Evolutionary conservation across 2,113 vertebrate species (phyloP).

Genomic region (Casuarius casuarius): DNA sequence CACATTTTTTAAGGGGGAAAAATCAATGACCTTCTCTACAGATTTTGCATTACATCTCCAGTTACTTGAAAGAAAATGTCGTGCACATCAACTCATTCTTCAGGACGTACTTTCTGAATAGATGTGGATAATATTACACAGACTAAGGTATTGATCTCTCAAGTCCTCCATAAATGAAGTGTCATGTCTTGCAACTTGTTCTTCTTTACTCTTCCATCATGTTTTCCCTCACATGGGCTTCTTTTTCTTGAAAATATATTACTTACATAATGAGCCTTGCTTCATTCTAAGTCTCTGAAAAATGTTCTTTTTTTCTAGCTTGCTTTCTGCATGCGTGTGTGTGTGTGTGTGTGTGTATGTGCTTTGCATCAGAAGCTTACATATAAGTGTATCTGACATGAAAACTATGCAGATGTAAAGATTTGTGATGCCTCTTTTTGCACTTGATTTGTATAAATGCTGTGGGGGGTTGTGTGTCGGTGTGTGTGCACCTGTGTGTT

Average conservation of each 20-base stretch:
- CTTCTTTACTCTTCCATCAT: background rate
- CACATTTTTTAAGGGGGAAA: background rate
- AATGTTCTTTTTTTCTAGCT: background rate
- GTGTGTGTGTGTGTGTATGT: background rate
- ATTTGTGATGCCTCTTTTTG: background rate
- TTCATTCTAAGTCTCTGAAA: background rate
- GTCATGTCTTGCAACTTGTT: background rate
- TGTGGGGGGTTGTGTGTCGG: background rate
- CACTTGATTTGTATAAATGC: background rate
- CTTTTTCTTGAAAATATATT: background rate
- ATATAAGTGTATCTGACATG: background rate
- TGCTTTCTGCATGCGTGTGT: background rate
- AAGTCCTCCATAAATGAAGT: slow-evolving; percentile 13
- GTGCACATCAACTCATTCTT: background rate
- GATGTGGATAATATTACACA: slow-evolving; percentile 8
- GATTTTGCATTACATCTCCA: background rate
- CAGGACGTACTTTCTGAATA: background rate
- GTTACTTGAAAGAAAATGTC: background rate
- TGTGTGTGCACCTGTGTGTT: background rate
- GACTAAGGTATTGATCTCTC: slow-evolving; percentile 3
- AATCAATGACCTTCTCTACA: background rate
- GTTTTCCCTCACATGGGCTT: background rate
- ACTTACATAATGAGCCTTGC: background rate
- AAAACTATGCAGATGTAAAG: background rate
- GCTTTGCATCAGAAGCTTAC: background rate